Base-by-base conservation (phyloP, 2,113 vertebrate genomes). In the Notarius quadriscutis region DNA sequence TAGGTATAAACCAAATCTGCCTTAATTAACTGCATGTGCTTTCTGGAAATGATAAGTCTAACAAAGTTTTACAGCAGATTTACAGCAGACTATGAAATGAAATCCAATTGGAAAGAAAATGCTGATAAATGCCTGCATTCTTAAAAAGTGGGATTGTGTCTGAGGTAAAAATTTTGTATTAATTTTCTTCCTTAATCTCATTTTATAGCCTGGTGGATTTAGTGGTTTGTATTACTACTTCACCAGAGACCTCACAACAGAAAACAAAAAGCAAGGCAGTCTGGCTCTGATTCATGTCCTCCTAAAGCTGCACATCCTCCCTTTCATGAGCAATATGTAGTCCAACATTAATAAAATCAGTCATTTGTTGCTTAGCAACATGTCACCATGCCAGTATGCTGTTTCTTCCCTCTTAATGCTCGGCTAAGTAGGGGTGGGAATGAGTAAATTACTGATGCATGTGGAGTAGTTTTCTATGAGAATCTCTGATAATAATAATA, bases 301-400 rank as follows among this genome's bases (percentile, higher is more conserved):
- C 25, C 71, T 82, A 86, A 62, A 87, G 81, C 87, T 84, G 84
- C 77, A 79, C 72, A 63, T 89, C 88, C 84, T 88, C 51, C 48
- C 63, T 88, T 84, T 81, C 62, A 88, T 72, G 87, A 87, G 72
- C 88, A 90, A 87, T 80, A 89, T 88, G n/a, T 50, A 79, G 77
- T 79, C 86, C 18, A 85, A 85, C 63, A 89, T 89, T 87, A 86
- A 77, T 89, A 84, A 89, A 88, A 84, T 67, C 58, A 75, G 86
- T 89, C 87, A 91, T 84, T 89, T 84, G 88, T 91, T 89, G 90
- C 90, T 88, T 88, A 89, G 90, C 88, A 91, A 89, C 90, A 87
- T 87, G 86, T 81, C 88, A 88, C 78, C 81, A 69, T 88, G 86
- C 79, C 84, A 86, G 88, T 53, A 74, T 41, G 77, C 74, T 30